Base-by-base conservation (phyloP, 2,113 vertebrate genomes). In the Chaetodon trifascialis region DNA sequence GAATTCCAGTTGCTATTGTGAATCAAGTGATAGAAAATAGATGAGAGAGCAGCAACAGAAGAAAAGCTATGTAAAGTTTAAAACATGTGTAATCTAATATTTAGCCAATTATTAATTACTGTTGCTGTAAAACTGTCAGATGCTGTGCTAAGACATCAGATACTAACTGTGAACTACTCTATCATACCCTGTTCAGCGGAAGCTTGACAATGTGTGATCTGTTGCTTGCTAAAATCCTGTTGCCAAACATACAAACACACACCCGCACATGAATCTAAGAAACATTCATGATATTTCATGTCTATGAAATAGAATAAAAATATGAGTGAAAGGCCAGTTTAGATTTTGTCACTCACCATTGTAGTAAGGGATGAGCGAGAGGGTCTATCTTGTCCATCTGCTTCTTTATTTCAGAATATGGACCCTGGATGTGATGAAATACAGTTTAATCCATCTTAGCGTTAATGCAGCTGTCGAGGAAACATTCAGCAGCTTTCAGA, bases 121-220 rank as follows among this genome's bases (percentile, higher is more conserved):
- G 19, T 52, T 55, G 23, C 36, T 64, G n/a, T 67, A n/a, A 36
- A 60, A 55, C 83, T 54, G 42, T 21, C 42, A 40, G 7, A 69
- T 68, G 65, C 9, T 42, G 46, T 21, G 11, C 23, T 19, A 44
- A 76, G 11, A 66, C 15, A 58, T 25, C 10, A 23, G 1, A 23
- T 21, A 73, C 21, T 11, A 71, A 19, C 8, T 17, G 16, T 49
- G 4, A 52, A 63, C 46, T 64, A 44, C 58, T 83, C 68, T 67
- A 56, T 76, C 95, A 90, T 97, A 99, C 98, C 97, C 96, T 97
- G 95, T 96, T 97, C 89, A 96, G 95, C 51, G 97, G 97, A 93
- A 99, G 95, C 94, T 99, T 99, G 95, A 98, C 97, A 56, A 99
- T 97, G 91, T 99, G 97, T 58, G 98, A 99, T 87, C 97, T 96